A percentile compares a stretch with the other conserved stretches of the same genome.
phyloP scores from a whole-genome alignment of 2,113 vertebrate species.

The Albula glossodonta region DNA sequence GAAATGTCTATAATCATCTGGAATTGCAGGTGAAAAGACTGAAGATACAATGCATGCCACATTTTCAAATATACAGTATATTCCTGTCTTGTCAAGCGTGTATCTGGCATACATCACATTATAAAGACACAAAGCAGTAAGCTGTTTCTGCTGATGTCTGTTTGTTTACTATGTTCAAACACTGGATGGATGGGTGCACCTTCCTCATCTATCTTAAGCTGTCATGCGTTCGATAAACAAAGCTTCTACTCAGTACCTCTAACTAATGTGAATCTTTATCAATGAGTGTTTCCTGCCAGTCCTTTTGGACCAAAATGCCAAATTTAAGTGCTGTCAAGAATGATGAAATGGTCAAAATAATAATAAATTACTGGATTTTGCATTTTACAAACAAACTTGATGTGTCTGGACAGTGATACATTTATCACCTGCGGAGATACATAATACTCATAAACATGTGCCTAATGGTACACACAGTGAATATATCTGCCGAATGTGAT shows the following conservation, averaged over 20 bases:
- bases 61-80: not conserved
- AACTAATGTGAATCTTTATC: not conserved
- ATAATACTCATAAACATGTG: no score
- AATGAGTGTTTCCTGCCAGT: not conserved
- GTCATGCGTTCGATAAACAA: not conserved
- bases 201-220: not conserved
- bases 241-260: not conserved
- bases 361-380: no score
- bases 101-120: not conserved
- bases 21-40: not conserved
- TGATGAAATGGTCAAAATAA: no score
- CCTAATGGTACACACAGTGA: no score
- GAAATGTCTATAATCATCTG: not conserved
- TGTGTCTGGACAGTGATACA: no score
- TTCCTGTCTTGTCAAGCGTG: not conserved
- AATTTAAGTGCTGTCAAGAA: no score
- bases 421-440: no score
- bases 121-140: not conserved
- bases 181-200: not conserved
- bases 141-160: not conserved
- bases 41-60: not conserved
- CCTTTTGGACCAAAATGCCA: no score
- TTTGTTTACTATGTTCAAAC: not conserved
- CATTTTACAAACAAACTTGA: no score
- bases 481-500: no score